Percentiles rank a stretch among this genome's conserved stretches.
phyloP scores from a whole-genome alignment of 1,140 invertebrate genomes.

The Lepeophtheirus salmonis region DNA sequence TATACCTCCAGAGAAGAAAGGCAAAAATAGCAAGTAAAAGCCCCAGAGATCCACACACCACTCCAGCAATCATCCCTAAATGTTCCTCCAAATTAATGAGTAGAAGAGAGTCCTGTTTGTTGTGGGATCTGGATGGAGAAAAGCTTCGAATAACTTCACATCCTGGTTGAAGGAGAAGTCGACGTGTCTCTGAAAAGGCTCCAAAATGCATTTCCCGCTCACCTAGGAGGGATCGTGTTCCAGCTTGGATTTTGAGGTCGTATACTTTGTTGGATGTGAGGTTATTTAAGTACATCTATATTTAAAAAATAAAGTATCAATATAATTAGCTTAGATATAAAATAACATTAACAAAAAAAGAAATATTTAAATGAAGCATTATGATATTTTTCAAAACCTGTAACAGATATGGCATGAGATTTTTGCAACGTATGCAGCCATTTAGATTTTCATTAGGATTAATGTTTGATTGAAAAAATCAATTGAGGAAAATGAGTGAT shows the following conservation, averaged over 20 bases:
- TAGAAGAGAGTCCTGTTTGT: slow-evolving; percentile 6
- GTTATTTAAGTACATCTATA: slow-evolving; percentile 19
- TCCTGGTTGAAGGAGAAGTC: slow-evolving; percentile 10
- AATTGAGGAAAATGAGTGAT: too few species aligned
- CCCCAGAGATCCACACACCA: slow-evolving; percentile 18
- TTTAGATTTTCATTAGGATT: too few species aligned
- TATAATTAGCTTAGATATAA: too few species aligned
- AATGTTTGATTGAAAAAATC: too few species aligned
- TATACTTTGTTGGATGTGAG: slow-evolving; percentile 16
- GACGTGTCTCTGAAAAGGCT: neutral
- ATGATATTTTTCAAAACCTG: too few species aligned
- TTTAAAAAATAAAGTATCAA: too few species aligned
- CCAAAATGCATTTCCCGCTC: slow-evolving; percentile 14
- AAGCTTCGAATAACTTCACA: slow-evolving; percentile 14
- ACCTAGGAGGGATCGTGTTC: slow-evolving; percentile 15
- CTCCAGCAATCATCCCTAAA: slow-evolving; percentile 19
- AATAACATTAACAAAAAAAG: too few species aligned
- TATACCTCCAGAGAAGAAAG: slow-evolving; percentile 19
- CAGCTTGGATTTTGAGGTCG: slow-evolving; percentile 15
- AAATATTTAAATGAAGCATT: too few species aligned
- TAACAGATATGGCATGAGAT: too few species aligned
- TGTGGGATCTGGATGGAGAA: neutral
- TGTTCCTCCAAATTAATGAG: slow-evolving; percentile 18
- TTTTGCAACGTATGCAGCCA: too few species aligned
- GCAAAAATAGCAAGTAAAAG: slow-evolving; percentile 18